Evolutionary conservation across 2,113 vertebrate genomes (phyloP).

Genomic region (Typhlomys cinereus): DNA sequence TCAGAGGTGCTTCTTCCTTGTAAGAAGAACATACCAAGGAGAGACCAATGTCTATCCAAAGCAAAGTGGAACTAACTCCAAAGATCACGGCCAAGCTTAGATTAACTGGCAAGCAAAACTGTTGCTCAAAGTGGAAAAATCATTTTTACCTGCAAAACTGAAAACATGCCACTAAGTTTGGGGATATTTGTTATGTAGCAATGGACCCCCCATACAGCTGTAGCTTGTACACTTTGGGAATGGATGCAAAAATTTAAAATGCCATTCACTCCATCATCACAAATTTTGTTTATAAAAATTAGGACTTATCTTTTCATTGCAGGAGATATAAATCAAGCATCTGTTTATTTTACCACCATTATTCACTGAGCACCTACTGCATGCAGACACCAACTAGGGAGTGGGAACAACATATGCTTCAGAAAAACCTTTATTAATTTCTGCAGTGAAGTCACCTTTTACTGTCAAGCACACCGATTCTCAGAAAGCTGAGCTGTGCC

Average conservation of each 20-base stretch:
- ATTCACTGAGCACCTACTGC: constrained; percentile 55
- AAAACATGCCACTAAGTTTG: not conserved
- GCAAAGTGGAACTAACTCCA: not conserved
- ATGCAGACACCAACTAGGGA: not conserved
- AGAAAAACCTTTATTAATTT: constrained; percentile 30
- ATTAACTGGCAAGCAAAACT: not conserved
- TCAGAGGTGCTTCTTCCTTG: constrained; percentile 1
- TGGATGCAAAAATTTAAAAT: constrained; percentile 42
- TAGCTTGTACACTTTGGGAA: not conserved
- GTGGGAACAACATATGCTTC: constrained; percentile 43
- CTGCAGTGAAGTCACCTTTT: constrained; percentile 18
- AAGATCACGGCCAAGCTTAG: not conserved
- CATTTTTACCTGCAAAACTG: not conserved
- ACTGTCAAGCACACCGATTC: not conserved
- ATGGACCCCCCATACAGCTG: not conserved
- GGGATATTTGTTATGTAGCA: constrained; percentile 12
- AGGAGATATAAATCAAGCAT: not conserved
- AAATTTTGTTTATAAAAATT: not conserved
- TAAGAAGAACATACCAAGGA: not conserved
- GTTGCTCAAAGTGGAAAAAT: not conserved
- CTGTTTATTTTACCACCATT: not conserved
- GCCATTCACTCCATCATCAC: not conserved
- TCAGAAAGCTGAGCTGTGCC: constrained; percentile 43
- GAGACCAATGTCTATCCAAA: not conserved
- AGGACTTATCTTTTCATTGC: not conserved